Percentiles rank a stretch among this genome's conserved stretches.
Conservation (phyloP, 1,140 invertebrate genomes). For the Ctenoplectra terminalis region DNA sequence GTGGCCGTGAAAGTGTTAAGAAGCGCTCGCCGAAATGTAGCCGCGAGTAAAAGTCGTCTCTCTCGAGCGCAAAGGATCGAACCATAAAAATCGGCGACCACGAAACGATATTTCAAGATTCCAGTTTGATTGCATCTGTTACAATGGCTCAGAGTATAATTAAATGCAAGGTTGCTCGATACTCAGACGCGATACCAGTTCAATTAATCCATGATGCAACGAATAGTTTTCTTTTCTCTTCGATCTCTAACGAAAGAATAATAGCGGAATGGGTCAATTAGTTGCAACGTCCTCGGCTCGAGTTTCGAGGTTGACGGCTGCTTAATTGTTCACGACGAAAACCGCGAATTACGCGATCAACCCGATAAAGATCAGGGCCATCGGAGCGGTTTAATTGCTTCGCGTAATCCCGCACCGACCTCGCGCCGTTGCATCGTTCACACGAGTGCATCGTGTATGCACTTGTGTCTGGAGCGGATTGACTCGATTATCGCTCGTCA, state of each 20-base stretch:
- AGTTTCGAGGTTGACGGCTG: not conserved
- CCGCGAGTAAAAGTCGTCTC: too few species aligned
- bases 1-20: too few species aligned
- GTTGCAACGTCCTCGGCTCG: not conserved
- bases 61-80: too few species aligned
- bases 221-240: too few species aligned
- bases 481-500: not conserved
- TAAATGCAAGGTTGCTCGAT: not conserved
- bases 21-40: too few species aligned
- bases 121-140: not conserved
- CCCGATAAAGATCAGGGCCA: constrained; percentile 44
- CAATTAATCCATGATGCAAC: constrained; percentile 16
- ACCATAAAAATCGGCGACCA: too few species aligned
- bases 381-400: constrained; percentile 47
- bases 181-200: constrained; percentile 2
- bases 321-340: constrained; percentile 44
- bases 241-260: constrained; percentile 1
- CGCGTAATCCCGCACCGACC: constrained; percentile 31
- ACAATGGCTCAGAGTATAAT: constrained; percentile 5
- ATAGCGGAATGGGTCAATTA: not conserved
- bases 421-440: constrained; percentile 31
- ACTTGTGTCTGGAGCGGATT: not conserved
- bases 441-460: constrained; percentile 3
- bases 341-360: constrained; percentile 42
- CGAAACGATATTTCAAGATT: not conserved